Percentiles rank a stretch among this genome's conserved stretches.
Evolutionary conservation across 2,797 vertebrate species (phyloP).

Genomic region (Salmo trutta): DNA sequence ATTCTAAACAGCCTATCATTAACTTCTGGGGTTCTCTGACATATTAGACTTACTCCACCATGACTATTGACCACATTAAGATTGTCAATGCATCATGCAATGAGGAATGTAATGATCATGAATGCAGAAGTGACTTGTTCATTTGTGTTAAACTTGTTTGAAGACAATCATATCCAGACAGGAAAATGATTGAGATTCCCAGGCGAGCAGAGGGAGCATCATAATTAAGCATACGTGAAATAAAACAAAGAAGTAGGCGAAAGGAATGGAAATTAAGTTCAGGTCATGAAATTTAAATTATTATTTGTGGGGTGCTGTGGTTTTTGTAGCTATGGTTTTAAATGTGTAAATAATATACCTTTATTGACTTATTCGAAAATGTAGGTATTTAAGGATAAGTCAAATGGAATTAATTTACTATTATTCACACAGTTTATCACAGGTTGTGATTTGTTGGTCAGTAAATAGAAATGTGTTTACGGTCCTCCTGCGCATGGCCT

Average conservation of each 20-base stretch:
- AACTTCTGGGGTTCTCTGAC: conserved; percentile 10
- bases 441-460: no score
- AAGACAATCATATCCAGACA: neutral
- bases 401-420: neutral
- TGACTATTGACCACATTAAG: neutral
- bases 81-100: neutral
- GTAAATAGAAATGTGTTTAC: no score
- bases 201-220: no score
- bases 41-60: neutral
- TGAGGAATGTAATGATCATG: neutral
- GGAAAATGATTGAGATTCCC: no score
- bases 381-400: neutral
- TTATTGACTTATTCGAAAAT: neutral
- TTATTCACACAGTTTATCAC: no score
- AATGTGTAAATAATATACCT: neutral
- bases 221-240: neutral
- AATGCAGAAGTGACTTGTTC: neutral
- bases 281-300: neutral
- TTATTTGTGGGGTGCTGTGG: neutral
- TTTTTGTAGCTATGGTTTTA: neutral
- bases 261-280: neutral
- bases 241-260: neutral
- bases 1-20: conserved; percentile 9
- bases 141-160: neutral
- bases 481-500: neutral